phyloP scores from a whole-genome alignment of 2,797 vertebrate genomes.

The Sternotherus odoratus region DNA sequence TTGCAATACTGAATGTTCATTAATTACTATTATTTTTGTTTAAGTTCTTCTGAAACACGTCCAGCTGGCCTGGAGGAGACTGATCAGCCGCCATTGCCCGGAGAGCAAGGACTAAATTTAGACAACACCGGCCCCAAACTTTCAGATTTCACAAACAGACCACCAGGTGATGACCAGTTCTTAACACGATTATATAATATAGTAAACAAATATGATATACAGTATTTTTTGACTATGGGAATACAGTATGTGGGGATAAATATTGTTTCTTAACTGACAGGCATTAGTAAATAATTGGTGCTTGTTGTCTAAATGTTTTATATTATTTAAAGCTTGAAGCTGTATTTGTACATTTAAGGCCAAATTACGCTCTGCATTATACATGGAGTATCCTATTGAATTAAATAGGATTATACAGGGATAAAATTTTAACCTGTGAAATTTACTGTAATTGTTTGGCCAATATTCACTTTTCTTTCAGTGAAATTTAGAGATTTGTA shows the following conservation, averaged over 20 bases:
- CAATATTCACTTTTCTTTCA: not conserved
- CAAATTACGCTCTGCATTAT: not conserved
- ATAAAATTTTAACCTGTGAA: not conserved
- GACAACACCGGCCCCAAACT: conserved; percentile 90
- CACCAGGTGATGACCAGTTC: conserved; percentile 83
- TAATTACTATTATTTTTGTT: conserved; percentile 42
- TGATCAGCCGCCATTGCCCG: conserved; percentile 88
- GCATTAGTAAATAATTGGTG: not conserved
- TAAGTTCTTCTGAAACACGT: conserved; percentile 87
- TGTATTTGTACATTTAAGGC: not conserved
- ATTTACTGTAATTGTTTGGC: not conserved
- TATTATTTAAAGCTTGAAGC: not conserved
- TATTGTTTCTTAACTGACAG: not conserved
- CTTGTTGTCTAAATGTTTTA: not conserved
- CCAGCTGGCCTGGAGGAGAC: conserved; percentile 89
- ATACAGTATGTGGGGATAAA: not conserved
- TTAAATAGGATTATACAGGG: not conserved
- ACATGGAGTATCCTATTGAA: not conserved
- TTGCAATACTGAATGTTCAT: not conserved
- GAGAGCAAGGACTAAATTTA: conserved; percentile 90
- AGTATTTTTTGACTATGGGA: not conserved
- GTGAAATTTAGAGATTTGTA: not conserved
- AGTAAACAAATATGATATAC: not conserved
- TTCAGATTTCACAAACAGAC: conserved; percentile 90
- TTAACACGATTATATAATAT: not conserved